Evolutionary conservation across 2,113 vertebrate genomes (phyloP).

Genomic region (Physeter macrocephalus): DNA sequence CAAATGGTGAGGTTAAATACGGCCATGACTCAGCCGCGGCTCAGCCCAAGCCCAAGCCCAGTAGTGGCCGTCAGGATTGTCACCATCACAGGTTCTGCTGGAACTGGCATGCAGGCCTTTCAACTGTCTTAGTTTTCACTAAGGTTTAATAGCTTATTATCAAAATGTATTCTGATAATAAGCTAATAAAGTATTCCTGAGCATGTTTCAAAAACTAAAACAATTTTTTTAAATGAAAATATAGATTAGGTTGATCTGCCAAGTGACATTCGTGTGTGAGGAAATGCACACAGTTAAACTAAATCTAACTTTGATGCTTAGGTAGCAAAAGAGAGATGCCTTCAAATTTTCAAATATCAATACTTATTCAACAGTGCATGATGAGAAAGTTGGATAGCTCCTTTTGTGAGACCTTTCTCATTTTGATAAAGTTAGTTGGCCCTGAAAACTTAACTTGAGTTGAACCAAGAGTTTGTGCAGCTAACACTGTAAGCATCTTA

Average conservation of each 20-base stretch:
- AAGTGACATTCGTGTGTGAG: neutral
- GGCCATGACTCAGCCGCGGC: slow-evolving; percentile 19
- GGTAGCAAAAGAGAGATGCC: neutral
- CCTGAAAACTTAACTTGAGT: neutral
- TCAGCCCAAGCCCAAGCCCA: neutral
- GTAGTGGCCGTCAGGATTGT: neutral
- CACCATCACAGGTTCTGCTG: neutral
- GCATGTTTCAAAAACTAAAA: neutral
- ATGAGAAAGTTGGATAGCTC: neutral
- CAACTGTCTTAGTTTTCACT: neutral
- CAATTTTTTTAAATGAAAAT: neutral
- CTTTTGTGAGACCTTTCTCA: neutral
- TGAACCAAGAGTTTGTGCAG: neutral
- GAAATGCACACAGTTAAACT: neutral
- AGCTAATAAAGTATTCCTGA: neutral
- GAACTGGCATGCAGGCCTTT: neutral
- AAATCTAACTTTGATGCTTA: neutral
- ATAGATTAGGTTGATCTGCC: neutral
- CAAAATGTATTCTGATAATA: neutral
- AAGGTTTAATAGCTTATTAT: neutral
- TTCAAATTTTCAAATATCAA: neutral
- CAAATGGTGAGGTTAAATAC: slow-evolving; percentile 59
- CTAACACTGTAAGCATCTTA: neutral
- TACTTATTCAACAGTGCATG: neutral
- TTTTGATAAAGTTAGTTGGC: neutral